Evolutionary conservation across 2,888 invertebrate species (phyloP).

Genomic region (Eulithis testata): DNA sequence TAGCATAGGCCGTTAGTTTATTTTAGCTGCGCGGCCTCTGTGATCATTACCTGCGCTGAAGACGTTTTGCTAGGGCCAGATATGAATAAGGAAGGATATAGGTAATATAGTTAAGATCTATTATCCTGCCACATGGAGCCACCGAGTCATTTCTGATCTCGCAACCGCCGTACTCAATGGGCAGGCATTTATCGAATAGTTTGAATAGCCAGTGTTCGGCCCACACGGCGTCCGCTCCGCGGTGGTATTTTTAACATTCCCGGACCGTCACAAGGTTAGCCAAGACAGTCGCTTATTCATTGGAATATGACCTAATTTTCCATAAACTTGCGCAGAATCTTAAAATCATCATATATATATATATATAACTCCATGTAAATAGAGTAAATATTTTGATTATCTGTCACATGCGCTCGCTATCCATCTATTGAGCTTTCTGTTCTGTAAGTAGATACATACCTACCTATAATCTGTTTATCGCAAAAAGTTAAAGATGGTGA

Average conservation of each 20-base stretch:
- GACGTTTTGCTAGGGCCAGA: constrained; percentile 25
- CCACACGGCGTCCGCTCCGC: constrained; percentile 63
- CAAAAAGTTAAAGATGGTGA: neutral
- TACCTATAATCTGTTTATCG: neutral
- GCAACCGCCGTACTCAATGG: constrained; percentile 35
- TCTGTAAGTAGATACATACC: no score
- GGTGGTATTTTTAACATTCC: constrained; percentile 84
- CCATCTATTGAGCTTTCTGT: neutral
- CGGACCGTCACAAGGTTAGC: constrained; percentile 82
- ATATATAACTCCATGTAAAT: constrained; percentile 26
- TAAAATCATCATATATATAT: constrained; percentile 22
- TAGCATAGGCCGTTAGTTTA: constrained; percentile 18
- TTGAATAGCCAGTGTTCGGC: constrained; percentile 55
- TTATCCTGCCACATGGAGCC: constrained; percentile 40
- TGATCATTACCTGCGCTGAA: neutral
- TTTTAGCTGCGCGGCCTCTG: constrained; percentile 8
- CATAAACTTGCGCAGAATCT: constrained; percentile 63
- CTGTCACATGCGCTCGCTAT: neutral
- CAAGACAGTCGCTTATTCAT: constrained; percentile 80
- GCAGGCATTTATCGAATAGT: constrained; percentile 60
- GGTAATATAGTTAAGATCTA: constrained; percentile 32
- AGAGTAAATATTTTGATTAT: constrained; percentile 12
- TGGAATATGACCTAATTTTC: constrained; percentile 82
- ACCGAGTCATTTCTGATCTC: constrained; percentile 25
- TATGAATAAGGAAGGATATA: constrained; percentile 40